Percentiles rank a stretch among this genome's conserved stretches.
Evolutionary conservation across 2,888 invertebrate genomes (phyloP).

Genomic region (Petrolisthes cinctipes): DNA sequence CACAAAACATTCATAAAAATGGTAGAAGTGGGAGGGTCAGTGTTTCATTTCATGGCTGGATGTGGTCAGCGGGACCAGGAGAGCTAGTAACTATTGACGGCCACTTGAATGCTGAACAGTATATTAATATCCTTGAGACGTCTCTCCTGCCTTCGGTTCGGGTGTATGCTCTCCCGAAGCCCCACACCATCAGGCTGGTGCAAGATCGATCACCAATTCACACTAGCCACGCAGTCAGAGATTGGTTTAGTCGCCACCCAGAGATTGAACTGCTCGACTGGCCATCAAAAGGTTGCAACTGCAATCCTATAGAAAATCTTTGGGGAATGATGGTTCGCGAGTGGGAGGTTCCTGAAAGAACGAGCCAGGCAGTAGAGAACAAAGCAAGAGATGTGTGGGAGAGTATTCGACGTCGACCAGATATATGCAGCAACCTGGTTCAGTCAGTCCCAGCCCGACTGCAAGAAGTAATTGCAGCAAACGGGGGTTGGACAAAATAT

Average conservation of each 20-base stretch:
- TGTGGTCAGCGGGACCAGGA: constrained; percentile 5
- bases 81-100: too few relatives aligned
- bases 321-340: constrained; percentile 10
- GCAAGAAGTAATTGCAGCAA: constrained; percentile 9
- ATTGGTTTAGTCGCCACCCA: constrained; percentile 19
- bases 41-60: neutral
- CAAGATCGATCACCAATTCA: neutral
- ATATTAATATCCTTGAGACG: neutral
- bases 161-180: neutral
- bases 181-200: constrained; percentile 1
- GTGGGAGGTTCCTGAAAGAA: constrained; percentile 7
- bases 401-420: neutral
- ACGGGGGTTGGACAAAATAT: neutral
- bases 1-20: neutral
- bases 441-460: neutral
- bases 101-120: too few relatives aligned
- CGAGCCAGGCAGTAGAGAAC: neutral
- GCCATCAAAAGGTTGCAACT: constrained; percentile 8
- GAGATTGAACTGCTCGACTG: constrained; percentile 2
- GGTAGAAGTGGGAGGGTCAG: neutral
- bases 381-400: constrained; percentile 1
- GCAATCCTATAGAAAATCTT: neutral
- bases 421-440: constrained; percentile 15
- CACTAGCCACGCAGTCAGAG: neutral
- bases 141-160: constrained; percentile 3